Evolutionary conservation across 2,113 vertebrate genomes (phyloP).

Genomic region (Columba janthina): DNA sequence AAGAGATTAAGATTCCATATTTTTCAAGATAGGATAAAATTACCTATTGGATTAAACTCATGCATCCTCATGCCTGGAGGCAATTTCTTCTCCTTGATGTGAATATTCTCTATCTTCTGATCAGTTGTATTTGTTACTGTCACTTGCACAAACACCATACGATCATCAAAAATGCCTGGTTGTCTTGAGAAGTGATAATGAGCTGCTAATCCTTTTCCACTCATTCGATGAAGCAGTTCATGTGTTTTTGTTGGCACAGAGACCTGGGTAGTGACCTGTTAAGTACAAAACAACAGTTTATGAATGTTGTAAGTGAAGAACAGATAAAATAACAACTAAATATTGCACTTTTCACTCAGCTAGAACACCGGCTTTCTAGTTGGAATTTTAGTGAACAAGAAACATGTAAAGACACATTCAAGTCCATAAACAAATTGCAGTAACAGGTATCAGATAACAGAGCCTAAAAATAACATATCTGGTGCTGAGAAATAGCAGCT

Average conservation of each 20-base stretch:
- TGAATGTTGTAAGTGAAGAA: neutral
- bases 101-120: constrained; percentile 85
- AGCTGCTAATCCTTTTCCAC: constrained; percentile 90
- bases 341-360: neutral
- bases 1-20: neutral
- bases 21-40: neutral
- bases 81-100: constrained; percentile 79
- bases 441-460: neutral
- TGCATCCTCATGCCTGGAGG: constrained; percentile 82
- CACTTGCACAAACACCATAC: constrained; percentile 90
- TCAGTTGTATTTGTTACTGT: constrained; percentile 86
- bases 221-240: constrained; percentile 94
- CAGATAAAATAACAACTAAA: neutral
- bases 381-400: neutral
- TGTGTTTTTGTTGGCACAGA: constrained; percentile 84
- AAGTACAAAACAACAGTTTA: neutral
- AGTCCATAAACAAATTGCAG: neutral
- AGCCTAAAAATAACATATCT: neutral
- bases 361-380: neutral
- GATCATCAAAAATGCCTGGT: constrained; percentile 82
- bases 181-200: constrained; percentile 90
- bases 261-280: constrained; percentile 81
- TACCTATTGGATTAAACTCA: constrained; percentile 86
- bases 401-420: neutral
- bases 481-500: neutral